phyloP scores from a whole-genome alignment of 2,888 invertebrate genomes.

The Trichogramma evanescens region DNA sequence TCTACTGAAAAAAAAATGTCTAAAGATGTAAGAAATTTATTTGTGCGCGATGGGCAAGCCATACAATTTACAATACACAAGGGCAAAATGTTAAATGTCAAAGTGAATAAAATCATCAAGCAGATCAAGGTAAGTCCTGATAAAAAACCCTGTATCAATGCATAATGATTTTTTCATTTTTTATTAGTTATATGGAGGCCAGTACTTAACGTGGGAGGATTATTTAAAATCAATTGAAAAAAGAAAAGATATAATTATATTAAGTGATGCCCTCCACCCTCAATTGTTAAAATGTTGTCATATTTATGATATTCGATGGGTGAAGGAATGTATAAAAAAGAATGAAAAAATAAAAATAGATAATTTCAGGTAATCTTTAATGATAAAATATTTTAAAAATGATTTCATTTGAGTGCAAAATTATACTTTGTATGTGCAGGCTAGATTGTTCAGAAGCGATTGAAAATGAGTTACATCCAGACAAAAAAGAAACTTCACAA shows the following conservation, averaged over 20 bases:
- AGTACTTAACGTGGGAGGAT: neutral
- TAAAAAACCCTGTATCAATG: neutral
- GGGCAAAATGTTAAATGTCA: neutral
- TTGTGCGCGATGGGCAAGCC: neutral
- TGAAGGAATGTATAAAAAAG: neutral
- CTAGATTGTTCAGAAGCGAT: too few species aligned
- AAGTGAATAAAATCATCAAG: neutral
- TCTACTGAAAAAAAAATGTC: too few species aligned
- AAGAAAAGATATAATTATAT: too few species aligned
- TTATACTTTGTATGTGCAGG: too few species aligned
- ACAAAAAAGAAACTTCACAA: too few species aligned
- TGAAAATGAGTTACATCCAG: too few species aligned
- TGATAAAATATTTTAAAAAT: neutral
- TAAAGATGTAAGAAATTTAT: neutral
- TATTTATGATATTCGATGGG: neutral
- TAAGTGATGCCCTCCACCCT: neutral
- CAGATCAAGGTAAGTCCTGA: neutral
- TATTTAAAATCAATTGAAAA: neutral
- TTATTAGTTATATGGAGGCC: conserved; percentile 1
- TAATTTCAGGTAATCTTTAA: neutral
- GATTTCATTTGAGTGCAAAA: too few species aligned
- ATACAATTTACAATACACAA: conserved; percentile 2
- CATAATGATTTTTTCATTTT: neutral
- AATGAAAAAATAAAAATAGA: conserved; percentile 1
- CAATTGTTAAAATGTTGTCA: neutral